Base-by-base conservation (phyloP, 1,140 invertebrate genomes). In the Platorchestia sp. region DNA sequence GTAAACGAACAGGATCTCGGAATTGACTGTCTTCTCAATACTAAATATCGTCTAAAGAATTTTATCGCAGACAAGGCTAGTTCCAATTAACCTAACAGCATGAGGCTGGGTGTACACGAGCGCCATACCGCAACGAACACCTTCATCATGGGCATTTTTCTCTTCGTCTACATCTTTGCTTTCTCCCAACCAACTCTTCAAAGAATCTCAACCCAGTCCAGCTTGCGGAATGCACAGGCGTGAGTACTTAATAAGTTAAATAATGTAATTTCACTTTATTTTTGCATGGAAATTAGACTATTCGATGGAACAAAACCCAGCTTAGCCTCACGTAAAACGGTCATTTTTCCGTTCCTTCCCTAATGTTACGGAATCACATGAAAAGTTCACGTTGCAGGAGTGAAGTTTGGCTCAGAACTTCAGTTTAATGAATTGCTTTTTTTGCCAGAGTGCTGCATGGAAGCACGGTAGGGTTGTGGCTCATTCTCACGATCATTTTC, bases 371-470 rank as follows among this genome's bases (percentile, higher is more conserved):
- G 95, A 96, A 95, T 95, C 98, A 97, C 98, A 98, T 91, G n/a
- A n/a, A n/a, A n/a, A n/a, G n/a, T n/a, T 0, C 97, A 98, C 95
- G 98, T 98, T 97, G 98, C 98, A 14, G 98, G 99, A 0, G 98
- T 98, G 5, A 98, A 99, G 97, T 98, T 75, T 22, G 14, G 10
- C 1, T 10, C 7, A 14, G 27, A 3, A 14, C 3, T 98, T 0
- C 98, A 98, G 97, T 98, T 99, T 97, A 98, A 98, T 93, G 45
- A 10, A 45, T 93, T n/a, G 10, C 10, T 16, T 95, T 95, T 95
- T 87, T 0, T 95, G 40, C 41, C 95, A 95, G 95, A 47, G 89
- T 95, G 45, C n/a, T 95, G 43, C 27, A 44, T 0, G 7, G 40
- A 45, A 95, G 47, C 51, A 47, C 87, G n/a, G 51, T 95, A 90